A percentile compares a stretch with the other conserved stretches of the same genome.
These are phyloP conservation scores for Toxostoma redivivum DNA, from an alignment of 2,113 vertebrate genomes.

Conservation along the genomic window DNA sequence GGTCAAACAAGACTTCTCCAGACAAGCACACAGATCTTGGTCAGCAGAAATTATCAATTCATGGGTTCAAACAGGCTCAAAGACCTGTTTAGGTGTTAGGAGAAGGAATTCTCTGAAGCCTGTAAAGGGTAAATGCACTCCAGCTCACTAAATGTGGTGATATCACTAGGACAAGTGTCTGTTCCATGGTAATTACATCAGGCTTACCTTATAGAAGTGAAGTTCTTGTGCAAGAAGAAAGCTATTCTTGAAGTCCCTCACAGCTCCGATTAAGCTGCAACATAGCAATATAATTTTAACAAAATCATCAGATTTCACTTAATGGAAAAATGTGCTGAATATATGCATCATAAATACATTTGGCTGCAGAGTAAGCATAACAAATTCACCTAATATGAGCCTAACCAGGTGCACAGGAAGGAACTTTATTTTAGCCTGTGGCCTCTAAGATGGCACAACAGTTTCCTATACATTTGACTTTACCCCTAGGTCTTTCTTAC, in stretches of 20 bases:
- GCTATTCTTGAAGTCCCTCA: not conserved
- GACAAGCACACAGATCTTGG: not conserved
- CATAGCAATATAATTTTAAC: not conserved
- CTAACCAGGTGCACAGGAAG: not conserved
- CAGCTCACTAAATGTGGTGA: not conserved
- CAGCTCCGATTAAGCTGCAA: not conserved
- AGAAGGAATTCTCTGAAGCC: not conserved
- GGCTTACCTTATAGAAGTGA: not conserved
- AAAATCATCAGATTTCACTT: not conserved
- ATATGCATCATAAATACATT: not conserved
- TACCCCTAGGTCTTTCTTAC: not conserved
- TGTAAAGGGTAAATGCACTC: not conserved
- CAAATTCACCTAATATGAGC: not conserved
- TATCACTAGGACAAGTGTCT: not conserved
- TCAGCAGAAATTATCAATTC: not conserved
- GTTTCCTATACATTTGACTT: not conserved
- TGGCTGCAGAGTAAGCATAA: not conserved
- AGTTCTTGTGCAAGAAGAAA: not conserved
- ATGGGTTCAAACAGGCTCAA: not conserved
- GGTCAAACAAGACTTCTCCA: not conserved
- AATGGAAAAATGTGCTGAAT: not conserved
- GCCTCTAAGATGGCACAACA: not conserved
- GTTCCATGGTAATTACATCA: rapidly evolving
- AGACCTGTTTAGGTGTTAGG: not conserved
- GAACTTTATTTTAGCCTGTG: not conserved